Percentiles rank a stretch among this genome's conserved stretches.
Conservation (phyloP, 2,113 vertebrate species). For the Poeciliopsis prolifica region DNA sequence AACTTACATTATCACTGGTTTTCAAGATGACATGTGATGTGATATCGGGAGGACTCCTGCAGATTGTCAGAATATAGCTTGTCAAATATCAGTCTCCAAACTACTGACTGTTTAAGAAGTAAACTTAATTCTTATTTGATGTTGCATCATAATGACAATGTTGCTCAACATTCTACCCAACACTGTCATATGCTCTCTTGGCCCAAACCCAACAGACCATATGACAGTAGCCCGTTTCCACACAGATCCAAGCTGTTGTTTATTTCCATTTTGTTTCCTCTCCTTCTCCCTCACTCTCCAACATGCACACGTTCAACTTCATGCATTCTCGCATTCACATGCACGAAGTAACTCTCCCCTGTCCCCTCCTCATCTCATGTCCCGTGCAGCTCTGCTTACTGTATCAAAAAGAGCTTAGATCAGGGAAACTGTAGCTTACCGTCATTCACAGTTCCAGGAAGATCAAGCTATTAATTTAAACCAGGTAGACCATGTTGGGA, state of each 20-base stretch:
- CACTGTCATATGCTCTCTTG: neutral
- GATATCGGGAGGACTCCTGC: neutral
- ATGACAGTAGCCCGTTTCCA: slow-evolving; percentile 37
- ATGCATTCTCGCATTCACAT: neutral
- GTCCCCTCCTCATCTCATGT: slow-evolving; percentile 35
- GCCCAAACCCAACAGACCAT: neutral
- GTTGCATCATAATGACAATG: neutral
- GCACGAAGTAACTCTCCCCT: neutral
- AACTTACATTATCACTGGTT: neutral
- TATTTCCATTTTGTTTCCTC: neutral
- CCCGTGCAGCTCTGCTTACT: slow-evolving; percentile 56
- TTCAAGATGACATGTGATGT: neutral
- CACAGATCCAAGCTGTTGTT: neutral
- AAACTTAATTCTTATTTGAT: neutral
- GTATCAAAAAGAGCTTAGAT: slow-evolving; percentile 71
- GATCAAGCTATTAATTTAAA: slow-evolving; percentile 58
- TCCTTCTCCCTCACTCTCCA: neutral
- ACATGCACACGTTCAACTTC: slow-evolving; percentile 1
- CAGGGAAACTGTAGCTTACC: slow-evolving; percentile 69
- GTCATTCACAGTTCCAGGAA: slow-evolving; percentile 62
- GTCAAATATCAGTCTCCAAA: neutral
- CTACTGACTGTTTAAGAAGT: neutral
- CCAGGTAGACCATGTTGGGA: slow-evolving; percentile 35
- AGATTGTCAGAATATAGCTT: too few species aligned
- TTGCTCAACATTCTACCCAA: neutral